These are phyloP conservation scores for Augochlora pura DNA, from an alignment of 1,140 invertebrate species.

Conservation along the genomic window DNA sequence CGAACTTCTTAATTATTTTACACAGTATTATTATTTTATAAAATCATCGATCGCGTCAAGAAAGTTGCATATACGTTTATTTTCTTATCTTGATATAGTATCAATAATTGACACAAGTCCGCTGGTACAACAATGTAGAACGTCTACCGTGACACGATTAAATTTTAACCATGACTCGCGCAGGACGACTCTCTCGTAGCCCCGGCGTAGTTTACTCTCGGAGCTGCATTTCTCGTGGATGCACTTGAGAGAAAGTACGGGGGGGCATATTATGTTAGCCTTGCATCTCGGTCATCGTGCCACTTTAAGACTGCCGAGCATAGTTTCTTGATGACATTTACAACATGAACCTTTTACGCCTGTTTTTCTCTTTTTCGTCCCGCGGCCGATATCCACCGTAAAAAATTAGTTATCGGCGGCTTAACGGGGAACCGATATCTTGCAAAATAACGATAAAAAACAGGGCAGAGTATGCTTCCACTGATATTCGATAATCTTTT, in stretches of 20 bases:
- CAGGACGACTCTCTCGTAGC: background rate
- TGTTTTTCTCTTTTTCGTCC: background rate
- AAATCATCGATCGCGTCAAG: too few species aligned
- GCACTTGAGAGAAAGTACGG: slow-evolving; percentile 73
- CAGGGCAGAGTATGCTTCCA: too few species aligned
- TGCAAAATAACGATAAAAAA: background rate
- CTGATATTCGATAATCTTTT: background rate
- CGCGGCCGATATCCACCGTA: slow-evolving; percentile 1
- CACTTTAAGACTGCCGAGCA: slow-evolving; percentile 65
- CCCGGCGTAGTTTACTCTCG: slow-evolving; percentile 10
- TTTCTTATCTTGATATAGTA: too few species aligned
- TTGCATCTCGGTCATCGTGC: slow-evolving; percentile 76
- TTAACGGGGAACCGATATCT: background rate
- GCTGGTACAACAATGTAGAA: background rate
- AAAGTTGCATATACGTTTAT: too few species aligned
- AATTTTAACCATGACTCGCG: background rate
- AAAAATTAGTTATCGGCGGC: background rate
- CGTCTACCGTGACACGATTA: background rate
- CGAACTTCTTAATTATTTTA: too few species aligned
- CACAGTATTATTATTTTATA: too few species aligned
- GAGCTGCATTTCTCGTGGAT: slow-evolving; percentile 29
- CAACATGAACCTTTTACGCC: slow-evolving; percentile 23
- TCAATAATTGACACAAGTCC: too few species aligned
- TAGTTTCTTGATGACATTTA: slow-evolving; percentile 48
- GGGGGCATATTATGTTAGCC: slow-evolving; percentile 74